phyloP scores from a whole-genome alignment of 2,888 invertebrate genomes.

The Microplitis manilae region DNA sequence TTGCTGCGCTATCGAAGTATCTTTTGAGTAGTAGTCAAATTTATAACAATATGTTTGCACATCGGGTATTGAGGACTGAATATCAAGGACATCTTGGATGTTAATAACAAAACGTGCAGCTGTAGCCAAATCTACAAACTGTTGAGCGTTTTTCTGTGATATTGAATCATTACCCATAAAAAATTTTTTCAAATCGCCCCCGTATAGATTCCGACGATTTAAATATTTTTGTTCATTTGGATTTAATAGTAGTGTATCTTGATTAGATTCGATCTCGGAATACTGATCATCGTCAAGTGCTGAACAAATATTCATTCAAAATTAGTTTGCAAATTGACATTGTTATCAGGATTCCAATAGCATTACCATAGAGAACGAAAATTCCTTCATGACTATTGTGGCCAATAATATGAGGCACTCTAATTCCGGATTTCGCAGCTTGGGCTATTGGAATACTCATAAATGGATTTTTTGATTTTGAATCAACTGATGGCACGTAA shows the following conservation, averaged over 20 bases:
- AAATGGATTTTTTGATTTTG: conserved; percentile 57
- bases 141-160: conserved; percentile 32
- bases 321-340: no score
- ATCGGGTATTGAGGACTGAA: conserved; percentile 47
- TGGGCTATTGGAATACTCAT: conserved; percentile 48
- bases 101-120: conserved; percentile 57
- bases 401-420: conserved; percentile 61
- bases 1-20: conserved; percentile 48
- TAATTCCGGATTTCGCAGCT: conserved; percentile 47
- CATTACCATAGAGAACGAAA: conserved; percentile 28
- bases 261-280: conserved; percentile 43
- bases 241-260: conserved; percentile 43
- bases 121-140: conserved; percentile 50
- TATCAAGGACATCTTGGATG: conserved; percentile 52
- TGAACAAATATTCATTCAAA: conserved; percentile 13
- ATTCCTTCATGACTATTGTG: conserved; percentile 56
- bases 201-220: conserved; percentile 45
- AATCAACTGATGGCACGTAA: conserved; percentile 56
- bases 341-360: no score
- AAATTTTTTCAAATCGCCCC: conserved; percentile 50
- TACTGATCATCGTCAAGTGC: conserved; percentile 37
- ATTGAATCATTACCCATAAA: conserved; percentile 57
- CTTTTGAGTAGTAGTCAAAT: conserved; percentile 55
- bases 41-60: conserved; percentile 59
- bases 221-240: conserved; percentile 44